Evolutionary conservation across 1,140 invertebrate species (phyloP), one percentile per base, ranked within the genome.

Genomic region (Drosophila parvula): DNA sequence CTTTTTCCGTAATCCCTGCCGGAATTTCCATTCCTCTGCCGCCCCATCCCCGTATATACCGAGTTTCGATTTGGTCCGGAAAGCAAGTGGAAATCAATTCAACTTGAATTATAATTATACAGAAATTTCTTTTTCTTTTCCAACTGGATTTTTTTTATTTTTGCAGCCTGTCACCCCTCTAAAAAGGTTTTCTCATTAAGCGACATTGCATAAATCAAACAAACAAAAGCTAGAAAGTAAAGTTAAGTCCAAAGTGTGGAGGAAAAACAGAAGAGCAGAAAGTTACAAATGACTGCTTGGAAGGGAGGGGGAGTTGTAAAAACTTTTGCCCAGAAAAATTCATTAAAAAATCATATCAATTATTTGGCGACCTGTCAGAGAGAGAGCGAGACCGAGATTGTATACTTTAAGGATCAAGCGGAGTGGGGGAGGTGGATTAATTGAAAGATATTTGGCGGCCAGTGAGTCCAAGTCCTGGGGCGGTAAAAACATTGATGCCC

Each of bases 121-220:
- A 45, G 40, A 44, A 44, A 28, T 18, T 18, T 30, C 61, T 36
- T 62, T 18, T 30, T n/a, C 9, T 16, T 16, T 43, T 30, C n/a
- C n/a, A n/a, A n/a, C n/a, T n/a, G n/a, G n/a, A n/a, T 10, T 9
- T 6, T 12, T 18, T 51, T 22, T 32, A 4, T 51, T 36, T 22
- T 22, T 58, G 18, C 61, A 67, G 69, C 48, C 69, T 64, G 61
- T 81, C 76, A 71, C 58, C 62, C 74, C 53, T 55, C 64, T 74
- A 55, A 55, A 55, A 55, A 55, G 82, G 75, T 79, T 85, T 74
- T 82, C 79, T 82, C 83, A 88, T 88, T 86, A 79, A 73, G 70
- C 82, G 53, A 57, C 79, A 63, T 73, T 74, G 70, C 79, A 85
- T 85, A 86, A 85, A 85, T 85, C 83, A 86, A 84, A 80, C 56